Percentiles rank a stretch among this genome's conserved stretches.
Conservation (phyloP, 1,140 invertebrate species). For the Penaeus chinensis region DNA sequence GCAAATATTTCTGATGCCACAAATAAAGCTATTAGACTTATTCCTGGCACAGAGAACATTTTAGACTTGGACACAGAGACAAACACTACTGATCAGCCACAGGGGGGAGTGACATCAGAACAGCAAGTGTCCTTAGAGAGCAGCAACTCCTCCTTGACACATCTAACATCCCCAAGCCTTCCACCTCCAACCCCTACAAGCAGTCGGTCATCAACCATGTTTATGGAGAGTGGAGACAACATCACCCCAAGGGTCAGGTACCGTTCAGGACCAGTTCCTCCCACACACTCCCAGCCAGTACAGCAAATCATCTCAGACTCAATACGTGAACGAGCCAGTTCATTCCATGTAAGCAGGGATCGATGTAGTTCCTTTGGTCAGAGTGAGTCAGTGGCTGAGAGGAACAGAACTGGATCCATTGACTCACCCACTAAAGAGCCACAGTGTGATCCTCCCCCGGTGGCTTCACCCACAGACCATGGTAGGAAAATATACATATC, state of each 20-base stretch:
- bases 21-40: constrained; percentile 42
- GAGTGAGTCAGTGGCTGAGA: constrained; percentile 11
- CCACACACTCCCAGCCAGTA: constrained; percentile 25
- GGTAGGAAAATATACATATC: constrained; percentile 54
- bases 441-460: constrained; percentile 14
- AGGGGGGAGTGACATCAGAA: constrained; percentile 31
- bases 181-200: constrained; percentile 38
- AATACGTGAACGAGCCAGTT: constrained; percentile 57
- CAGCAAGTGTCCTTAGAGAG: constrained; percentile 43
- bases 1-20: constrained; percentile 42
- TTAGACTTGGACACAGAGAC: constrained; percentile 43
- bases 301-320: constrained; percentile 35
- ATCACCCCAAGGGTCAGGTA: constrained; percentile 41
- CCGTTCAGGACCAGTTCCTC: constrained; percentile 53
- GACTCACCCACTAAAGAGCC: constrained; percentile 60
- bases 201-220: background rate
- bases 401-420: constrained; percentile 59
- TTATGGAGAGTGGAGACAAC: background rate
- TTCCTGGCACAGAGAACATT: constrained; percentile 10
- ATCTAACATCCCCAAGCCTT: constrained; percentile 49
- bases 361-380: constrained; percentile 48
- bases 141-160: constrained; percentile 45
- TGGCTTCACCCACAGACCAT: constrained; percentile 35
- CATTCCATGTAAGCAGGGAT: constrained; percentile 56
- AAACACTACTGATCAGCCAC: constrained; percentile 49